phyloP scores from a whole-genome alignment of 2,888 invertebrate genomes.

The Fragum fragum region DNA sequence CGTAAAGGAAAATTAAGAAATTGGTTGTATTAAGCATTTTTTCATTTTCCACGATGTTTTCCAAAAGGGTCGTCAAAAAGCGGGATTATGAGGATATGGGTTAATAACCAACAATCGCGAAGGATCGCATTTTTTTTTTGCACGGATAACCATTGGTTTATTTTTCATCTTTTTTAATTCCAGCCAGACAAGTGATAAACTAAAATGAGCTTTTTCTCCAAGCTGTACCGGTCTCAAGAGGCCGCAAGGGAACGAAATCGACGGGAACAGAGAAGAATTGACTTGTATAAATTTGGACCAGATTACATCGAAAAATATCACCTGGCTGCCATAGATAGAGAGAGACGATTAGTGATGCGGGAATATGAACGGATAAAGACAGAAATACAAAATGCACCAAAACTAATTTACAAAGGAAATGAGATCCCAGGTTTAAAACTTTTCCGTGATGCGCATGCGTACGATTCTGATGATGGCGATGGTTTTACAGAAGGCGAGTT shows the following conservation, averaged over 20 bases:
- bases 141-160: too few relatives aligned
- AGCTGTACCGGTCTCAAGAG: slow-evolving; percentile 67
- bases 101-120: too few relatives aligned
- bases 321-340: slow-evolving; percentile 59
- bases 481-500: neutral
- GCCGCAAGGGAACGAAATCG: slow-evolving; percentile 67
- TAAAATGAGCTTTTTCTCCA: slow-evolving; percentile 55
- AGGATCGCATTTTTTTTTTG: too few relatives aligned
- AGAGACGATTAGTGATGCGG: slow-evolving; percentile 65
- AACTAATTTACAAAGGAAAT: slow-evolving; percentile 2
- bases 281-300: slow-evolving; percentile 64
- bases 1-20: too few relatives aligned
- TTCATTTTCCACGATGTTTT: too few relatives aligned
- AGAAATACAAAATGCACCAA: slow-evolving; percentile 54
- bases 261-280: slow-evolving; percentile 65
- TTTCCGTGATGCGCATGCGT: slow-evolving; percentile 5
- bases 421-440: neutral
- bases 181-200: neutral
- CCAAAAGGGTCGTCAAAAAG: too few relatives aligned
- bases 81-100: too few relatives aligned
- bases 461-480: neutral
- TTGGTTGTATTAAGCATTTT: too few relatives aligned
- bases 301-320: slow-evolving; percentile 58
- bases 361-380: slow-evolving; percentile 66
- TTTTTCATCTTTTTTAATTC: neutral